phyloP scores from a whole-genome alignment of 1,140 invertebrate genomes.

The Ruditapes philippinarum region DNA sequence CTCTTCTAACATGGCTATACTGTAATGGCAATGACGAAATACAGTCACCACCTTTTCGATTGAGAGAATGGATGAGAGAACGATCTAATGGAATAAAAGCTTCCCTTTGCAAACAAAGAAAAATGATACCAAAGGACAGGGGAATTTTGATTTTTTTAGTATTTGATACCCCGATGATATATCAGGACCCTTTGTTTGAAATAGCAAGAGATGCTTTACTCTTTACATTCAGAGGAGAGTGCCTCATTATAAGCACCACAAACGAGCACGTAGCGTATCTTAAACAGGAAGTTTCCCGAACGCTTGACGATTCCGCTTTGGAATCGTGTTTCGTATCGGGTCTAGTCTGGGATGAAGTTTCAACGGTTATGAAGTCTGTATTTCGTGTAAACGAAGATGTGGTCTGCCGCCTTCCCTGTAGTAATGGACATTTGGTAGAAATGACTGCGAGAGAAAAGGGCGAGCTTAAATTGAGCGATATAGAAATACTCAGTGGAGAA shows the following conservation, averaged over 20 bases:
- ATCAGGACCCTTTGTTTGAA: conserved; percentile 27
- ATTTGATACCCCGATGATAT: background rate
- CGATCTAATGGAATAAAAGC: background rate
- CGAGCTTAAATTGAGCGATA: conserved; percentile 14
- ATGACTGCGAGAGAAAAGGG: conserved; percentile 37
- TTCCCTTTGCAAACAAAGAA: background rate
- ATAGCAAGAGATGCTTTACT: conserved; percentile 1
- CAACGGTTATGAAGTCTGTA: conserved; percentile 8
- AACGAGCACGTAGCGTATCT: background rate
- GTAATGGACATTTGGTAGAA: background rate
- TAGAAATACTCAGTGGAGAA: conserved; percentile 48
- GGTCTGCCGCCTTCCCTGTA: conserved; percentile 23
- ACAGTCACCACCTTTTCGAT: background rate
- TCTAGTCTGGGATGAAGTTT: conserved; percentile 18
- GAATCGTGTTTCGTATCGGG: background rate
- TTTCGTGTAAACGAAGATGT: background rate
- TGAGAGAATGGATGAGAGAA: background rate
- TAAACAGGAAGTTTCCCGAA: background rate
- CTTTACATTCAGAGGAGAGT: background rate
- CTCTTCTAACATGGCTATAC: conserved; percentile 19
- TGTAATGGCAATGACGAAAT: conserved; percentile 39
- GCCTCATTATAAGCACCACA: conserved; percentile 5
- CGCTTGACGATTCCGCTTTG: background rate
- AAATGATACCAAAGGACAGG: conserved; percentile 19
- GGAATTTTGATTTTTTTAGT: conserved; percentile 36